Evolutionary conservation across 2,888 invertebrate genomes (phyloP), one percentile per base, ranked within the genome.

Genomic region (Rhopalosiphum nymphaeae): DNA sequence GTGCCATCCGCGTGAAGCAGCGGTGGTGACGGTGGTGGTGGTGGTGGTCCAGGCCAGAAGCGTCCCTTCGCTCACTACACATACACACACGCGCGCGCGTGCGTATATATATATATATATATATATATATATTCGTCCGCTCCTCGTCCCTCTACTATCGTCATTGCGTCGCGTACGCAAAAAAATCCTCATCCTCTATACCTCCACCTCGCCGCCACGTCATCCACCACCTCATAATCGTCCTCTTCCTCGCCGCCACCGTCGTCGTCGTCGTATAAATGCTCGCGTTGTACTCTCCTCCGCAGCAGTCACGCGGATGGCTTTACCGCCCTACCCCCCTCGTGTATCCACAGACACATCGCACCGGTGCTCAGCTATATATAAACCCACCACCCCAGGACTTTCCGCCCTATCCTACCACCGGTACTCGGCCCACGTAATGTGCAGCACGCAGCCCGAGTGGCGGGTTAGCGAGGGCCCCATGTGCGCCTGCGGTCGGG

Each of bases 401-500:
- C 89, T 78, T 78, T 36, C 78, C 89, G 29, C 57, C 57, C 44
- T 49, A 16, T 49, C 53, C 88, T 53, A 61, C n/a, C 21, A 25
- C 53, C 29, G 11, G 7, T 36, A 44, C 78, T 78, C 42, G 42
- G 13, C 16, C 42, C 42, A 61, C 57, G 13, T 42, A 78, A 78
- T 78, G 42, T 56, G 67, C n/a, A 49, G 36, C 29, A 11, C 91
- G 42, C 78, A 56, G 53, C 53, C 42, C 61, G 78, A 78, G 78
- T 21, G 78, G 78, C 78, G 78, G 78, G 78, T 78, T 46, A 7
- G 36, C 56, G 21, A 53, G 36, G 36, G 88, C 53, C 92, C 92
- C 92, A 93, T 93, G 92, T 93, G 92, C 78, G 92, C 53, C 78
- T 53, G 67, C 42, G 92, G 88, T 89, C 92, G 92, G 53, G 92